Base-by-base conservation (phyloP, 2,797 vertebrate genomes). In the Podarcis lilfordi region DNA sequence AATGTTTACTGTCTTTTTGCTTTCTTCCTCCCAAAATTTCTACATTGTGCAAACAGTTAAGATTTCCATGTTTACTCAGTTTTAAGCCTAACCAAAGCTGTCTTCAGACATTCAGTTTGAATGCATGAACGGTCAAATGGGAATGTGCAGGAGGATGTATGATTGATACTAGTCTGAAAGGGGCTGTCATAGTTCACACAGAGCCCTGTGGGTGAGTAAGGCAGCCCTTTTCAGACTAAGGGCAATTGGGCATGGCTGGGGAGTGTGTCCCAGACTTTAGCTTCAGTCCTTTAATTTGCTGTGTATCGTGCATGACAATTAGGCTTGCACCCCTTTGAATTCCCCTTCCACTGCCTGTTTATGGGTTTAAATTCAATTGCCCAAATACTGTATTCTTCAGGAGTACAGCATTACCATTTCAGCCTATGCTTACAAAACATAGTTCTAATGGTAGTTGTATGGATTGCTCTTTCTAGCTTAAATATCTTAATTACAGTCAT, bases 401-500 rank as follows among this genome's bases (percentile, higher is more conserved):
- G 27, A 64, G 86, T 17, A 35, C 13, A 86, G 4, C 8, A 71
- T 92, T 95, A 82, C 92, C 76, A 69, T 88, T 91, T 85, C 86
- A 82, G 69, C 55, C 19, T 71, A 0, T 84, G 68, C 75, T 86
- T 90, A 80, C 85, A 81, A 88, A 91, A 83, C 74, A 64, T 75
- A 1, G 85, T 83, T 40, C 29, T 82, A 84, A 89, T 90, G 78
- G 37, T 89, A 88, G 86, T 88, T 87, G 19, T 90, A 23, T 85
- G 6, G 29, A 40, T 94, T 95, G 59, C 29, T 92, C 17, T 82
- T 91, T 93, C 69, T 91, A 80, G 89, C 66, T 94, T 94, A 86
- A 95, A 91, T 82, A 72, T 76, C 37, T 92, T 95, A 93, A 92
- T 93, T 93, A 80, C 23, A 87, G 45, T 88, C 72, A 92, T 95